Evolutionary conservation across 2,888 invertebrate genomes (phyloP).

Genomic region (Lasioglossum villosulum): DNA sequence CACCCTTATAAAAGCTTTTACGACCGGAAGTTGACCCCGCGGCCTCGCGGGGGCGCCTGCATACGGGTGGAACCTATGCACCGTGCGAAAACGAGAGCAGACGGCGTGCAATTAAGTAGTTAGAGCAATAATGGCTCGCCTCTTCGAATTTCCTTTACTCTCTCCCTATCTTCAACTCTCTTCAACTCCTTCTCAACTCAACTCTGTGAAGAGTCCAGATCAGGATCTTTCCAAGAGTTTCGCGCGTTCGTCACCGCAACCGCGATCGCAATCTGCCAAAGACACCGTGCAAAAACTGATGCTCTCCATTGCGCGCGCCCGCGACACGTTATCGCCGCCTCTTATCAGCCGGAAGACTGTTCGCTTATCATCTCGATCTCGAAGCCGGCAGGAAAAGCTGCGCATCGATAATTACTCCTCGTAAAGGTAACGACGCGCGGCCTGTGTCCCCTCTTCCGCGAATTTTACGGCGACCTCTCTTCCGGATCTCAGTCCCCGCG

Average conservation of each 20-base stretch:
- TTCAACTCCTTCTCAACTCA: too few species aligned
- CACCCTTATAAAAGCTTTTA: slow-evolving; percentile 77
- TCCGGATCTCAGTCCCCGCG: slow-evolving; percentile 30
- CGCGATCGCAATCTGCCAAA: slow-evolving; percentile 32
- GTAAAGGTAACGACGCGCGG: slow-evolving; percentile 80
- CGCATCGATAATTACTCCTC: slow-evolving; percentile 83
- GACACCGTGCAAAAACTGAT: slow-evolving; percentile 14
- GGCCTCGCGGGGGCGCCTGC: slow-evolving; percentile 61
- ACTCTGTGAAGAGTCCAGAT: not conserved
- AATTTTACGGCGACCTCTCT: slow-evolving; percentile 48
- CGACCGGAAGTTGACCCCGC: slow-evolving; percentile 79
- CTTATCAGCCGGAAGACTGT: slow-evolving; percentile 80
- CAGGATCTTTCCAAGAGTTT: not conserved
- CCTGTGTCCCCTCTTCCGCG: slow-evolving; percentile 40
- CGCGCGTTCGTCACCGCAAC: not conserved
- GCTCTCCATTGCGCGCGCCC: not conserved
- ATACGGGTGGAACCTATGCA: slow-evolving; percentile 9
- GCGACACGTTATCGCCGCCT: slow-evolving; percentile 73
- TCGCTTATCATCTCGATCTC: slow-evolving; percentile 75
- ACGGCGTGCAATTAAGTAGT: slow-evolving; percentile 46
- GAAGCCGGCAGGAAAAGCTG: slow-evolving; percentile 59
- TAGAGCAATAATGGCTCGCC: slow-evolving; percentile 66
- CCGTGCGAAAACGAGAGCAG: slow-evolving; percentile 50
- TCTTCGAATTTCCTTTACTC: not conserved
- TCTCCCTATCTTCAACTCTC: not conserved